These are phyloP conservation scores for Oncorhynchus masou DNA, from an alignment of 2,113 vertebrate species.

Conservation along the genomic window DNA sequence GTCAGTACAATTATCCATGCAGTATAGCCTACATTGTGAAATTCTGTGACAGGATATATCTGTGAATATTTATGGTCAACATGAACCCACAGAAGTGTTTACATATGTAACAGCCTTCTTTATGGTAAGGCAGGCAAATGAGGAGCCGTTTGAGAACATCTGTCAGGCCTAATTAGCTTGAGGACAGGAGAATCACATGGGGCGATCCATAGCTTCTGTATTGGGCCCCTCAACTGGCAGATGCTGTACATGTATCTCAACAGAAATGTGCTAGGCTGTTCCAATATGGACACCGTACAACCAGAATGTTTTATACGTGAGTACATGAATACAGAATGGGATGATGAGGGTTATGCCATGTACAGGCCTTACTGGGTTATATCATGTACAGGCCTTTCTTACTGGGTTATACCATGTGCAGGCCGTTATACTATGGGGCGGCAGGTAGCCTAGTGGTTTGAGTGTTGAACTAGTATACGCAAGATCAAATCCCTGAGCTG, in stretches of 20 bases:
- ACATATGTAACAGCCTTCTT: background rate
- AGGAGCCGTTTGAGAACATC: slow-evolving; percentile 3
- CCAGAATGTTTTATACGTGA: no score
- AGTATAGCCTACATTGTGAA: background rate
- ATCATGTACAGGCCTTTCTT: no score
- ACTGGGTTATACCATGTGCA: no score
- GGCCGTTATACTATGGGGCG: no score
- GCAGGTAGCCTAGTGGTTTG: no score
- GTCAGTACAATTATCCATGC: background rate
- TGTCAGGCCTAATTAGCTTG: slow-evolving; percentile 3
- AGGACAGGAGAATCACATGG: background rate
- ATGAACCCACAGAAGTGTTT: background rate
- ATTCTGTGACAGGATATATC: background rate
- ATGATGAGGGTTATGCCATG: background rate
- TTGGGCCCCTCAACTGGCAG: background rate
- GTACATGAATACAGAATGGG: no score
- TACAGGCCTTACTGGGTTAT: background rate
- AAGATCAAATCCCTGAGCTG: no score
- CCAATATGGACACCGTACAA: no score
- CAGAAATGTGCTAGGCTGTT: no score
- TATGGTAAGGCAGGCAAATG: background rate
- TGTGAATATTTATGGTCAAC: background rate
- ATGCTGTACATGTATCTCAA: background rate
- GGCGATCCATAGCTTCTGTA: background rate
- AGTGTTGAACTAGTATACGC: no score